Conservation (phyloP, 2,113 vertebrate species). For the Sander lucioperca region DNA sequence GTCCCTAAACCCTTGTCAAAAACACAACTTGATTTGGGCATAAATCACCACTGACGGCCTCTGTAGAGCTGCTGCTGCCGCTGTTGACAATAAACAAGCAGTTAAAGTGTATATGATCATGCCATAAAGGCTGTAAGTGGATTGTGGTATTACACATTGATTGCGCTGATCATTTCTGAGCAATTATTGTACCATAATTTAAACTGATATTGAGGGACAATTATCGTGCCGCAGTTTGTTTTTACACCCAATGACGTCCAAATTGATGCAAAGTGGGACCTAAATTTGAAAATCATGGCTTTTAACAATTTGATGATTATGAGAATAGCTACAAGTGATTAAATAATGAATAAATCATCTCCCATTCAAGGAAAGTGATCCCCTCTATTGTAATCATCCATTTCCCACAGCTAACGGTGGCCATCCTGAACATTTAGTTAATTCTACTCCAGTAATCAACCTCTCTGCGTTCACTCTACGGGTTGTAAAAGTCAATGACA, state of each 20-base stretch:
- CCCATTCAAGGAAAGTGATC: neutral
- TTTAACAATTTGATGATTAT: slow-evolving; percentile 14
- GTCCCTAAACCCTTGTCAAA: slow-evolving; percentile 68
- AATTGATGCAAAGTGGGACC: slow-evolving; percentile 20
- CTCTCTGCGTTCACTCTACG: slow-evolving; percentile 38
- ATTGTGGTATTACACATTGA: slow-evolving; percentile 54
- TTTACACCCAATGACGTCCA: neutral
- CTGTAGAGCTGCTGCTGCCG: slow-evolving; percentile 14
- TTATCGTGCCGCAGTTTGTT: neutral
- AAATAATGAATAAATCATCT: slow-evolving; percentile 29
- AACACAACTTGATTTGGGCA: slow-evolving; percentile 67
- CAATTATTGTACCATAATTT: slow-evolving; percentile 61
- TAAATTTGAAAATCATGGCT: neutral
- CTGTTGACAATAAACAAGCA: slow-evolving; percentile 50
- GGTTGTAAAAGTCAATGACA: slow-evolving; percentile 81
- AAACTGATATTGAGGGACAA: slow-evolving; percentile 21
- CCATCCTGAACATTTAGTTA: slow-evolving; percentile 54
- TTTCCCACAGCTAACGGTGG: slow-evolving; percentile 39
- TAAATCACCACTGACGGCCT: slow-evolving; percentile 62
- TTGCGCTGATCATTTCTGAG: slow-evolving; percentile 46
- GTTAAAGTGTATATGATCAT: slow-evolving; percentile 51
- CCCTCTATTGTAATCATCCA: slow-evolving; percentile 18
- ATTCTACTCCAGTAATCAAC: slow-evolving; percentile 61
- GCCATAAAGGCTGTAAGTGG: slow-evolving; percentile 57
- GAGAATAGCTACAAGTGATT: slow-evolving; percentile 7